A percentile compares a stretch with the other conserved stretches of the same genome.
Evolutionary conservation across 2,888 invertebrate genomes (phyloP).

Genomic region (Ecdyonurus torrentis): DNA sequence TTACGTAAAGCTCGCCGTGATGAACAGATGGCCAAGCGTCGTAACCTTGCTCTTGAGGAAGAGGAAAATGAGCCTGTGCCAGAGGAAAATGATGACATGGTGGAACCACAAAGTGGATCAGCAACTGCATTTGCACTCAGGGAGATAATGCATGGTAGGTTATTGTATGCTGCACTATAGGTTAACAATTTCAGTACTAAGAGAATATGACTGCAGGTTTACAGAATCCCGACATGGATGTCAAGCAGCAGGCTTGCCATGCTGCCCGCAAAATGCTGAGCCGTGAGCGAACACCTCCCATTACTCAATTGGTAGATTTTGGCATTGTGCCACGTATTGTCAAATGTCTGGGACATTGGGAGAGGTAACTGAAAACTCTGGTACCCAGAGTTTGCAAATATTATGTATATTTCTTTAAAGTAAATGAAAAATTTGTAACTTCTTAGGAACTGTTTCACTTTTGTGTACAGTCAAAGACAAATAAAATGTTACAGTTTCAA

Average conservation of each 20-base stretch:
- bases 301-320: constrained; percentile 63
- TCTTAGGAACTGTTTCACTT: too few species aligned
- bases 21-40: constrained; percentile 78
- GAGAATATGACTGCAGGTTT: constrained; percentile 11
- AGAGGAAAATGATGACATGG: constrained; percentile 10
- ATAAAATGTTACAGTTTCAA: too few species aligned
- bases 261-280: constrained; percentile 78
- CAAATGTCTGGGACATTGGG: constrained; percentile 53
- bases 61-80: constrained; percentile 26
- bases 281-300: constrained; percentile 78
- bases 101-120: too few species aligned
- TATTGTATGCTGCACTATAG: too few species aligned
- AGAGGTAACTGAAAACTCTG: too few species aligned
- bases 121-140: too few species aligned
- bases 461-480: too few species aligned
- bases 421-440: too few species aligned
- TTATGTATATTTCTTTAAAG: too few species aligned
- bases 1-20: constrained; percentile 86
- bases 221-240: constrained; percentile 48
- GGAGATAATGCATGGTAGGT: too few species aligned
- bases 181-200: neutral
- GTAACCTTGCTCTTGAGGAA: constrained; percentile 53
- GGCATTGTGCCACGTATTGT: constrained; percentile 75
- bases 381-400: too few species aligned
- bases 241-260: constrained; percentile 51